Base-by-base conservation (phyloP, 2,797 vertebrate species). In the Scolopax bukidnonensis region DNA sequence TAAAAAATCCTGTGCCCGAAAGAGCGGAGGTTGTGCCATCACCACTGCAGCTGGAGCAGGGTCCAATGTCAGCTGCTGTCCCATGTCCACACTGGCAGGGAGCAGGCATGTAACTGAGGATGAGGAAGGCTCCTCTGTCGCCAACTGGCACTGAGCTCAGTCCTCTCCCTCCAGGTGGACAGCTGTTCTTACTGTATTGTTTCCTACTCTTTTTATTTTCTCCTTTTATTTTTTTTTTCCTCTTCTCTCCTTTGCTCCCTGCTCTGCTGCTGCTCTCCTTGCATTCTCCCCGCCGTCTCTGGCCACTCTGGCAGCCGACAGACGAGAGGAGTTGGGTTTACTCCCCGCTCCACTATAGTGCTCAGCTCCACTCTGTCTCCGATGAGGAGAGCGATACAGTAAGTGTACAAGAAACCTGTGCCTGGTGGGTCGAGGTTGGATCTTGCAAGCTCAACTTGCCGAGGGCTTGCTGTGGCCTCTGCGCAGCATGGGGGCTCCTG, bases 321-420 rank as follows among this genome's bases (percentile, higher is more conserved):
- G 99, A 99, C 94, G 99, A 99, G 98, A 99, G 98, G 98, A 99
- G 98, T 98, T 99, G 99, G 99, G 99, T 99, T 97, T 99, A 99
- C 98, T 99, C 99, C 98, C 99, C 99, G 87, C 99, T 99, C 97
- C 99, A 99, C 98, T 99, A 99, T 99, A 99, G 98, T 97, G 96
- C 99, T 97, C 99, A 99, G 96, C 98, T 98, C 97, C 98, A 98
- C 97, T 98, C 98, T 97, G 98, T 99, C 98, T 98, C 99, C 96
- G 99, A 99, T 98, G 99, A 99, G 98, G 99, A 99, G 98, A 99
- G 98, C 96, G 98, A 99, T 98, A 99, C 99, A 98, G 99, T 99
- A 99, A 99, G 99, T 99, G 98, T 97, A 43, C 93, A 4, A 75
- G 51, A 47, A 67, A 68, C 12, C 11, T 60, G 73, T 68, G 64